Conservation (phyloP, 2,113 vertebrate species). For the Xenopus laevis region DNA sequence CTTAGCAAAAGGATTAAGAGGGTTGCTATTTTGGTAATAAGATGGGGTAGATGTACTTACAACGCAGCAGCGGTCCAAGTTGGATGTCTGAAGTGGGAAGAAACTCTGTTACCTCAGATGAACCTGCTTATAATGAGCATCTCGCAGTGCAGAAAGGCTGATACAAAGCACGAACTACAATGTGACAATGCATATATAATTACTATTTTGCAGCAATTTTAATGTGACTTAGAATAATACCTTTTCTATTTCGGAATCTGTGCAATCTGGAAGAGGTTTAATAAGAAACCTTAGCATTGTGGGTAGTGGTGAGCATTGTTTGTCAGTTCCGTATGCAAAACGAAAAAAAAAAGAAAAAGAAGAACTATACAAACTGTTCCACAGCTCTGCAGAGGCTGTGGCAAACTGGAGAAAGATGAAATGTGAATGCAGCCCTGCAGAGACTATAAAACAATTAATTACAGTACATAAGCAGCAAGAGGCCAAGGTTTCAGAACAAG, state of each 20-base stretch:
- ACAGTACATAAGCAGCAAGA: background rate
- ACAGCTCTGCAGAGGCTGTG: conserved; percentile 4
- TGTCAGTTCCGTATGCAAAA: conserved; percentile 4
- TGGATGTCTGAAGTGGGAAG: conserved; percentile 52
- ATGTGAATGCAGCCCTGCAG: conserved; percentile 1
- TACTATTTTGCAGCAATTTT: conserved; percentile 50
- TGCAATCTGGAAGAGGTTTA: conserved; percentile 45
- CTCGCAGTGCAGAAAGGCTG: conserved; percentile 44
- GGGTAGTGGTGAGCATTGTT: background rate
- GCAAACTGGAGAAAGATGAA: background rate
- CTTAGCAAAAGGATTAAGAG: conserved; percentile 60
- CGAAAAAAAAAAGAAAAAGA: background rate
- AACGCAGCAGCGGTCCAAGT: conserved; percentile 58
- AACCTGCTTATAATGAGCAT: conserved; percentile 55
- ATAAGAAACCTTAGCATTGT: background rate
- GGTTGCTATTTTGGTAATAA: conserved; percentile 66
- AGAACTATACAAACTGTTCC: conserved; percentile 9
- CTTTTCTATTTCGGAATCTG: conserved; percentile 39
- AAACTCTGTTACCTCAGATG: conserved; percentile 61
- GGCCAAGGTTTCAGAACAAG: background rate
- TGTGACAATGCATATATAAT: conserved; percentile 52
- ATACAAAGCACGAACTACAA: conserved; percentile 49
- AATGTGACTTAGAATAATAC: conserved; percentile 52
- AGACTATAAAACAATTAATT: conserved; percentile 12
- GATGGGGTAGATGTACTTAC: conserved; percentile 61